Evolutionary conservation across 2,797 vertebrate species (phyloP), one percentile per base, ranked within the genome.

Genomic region (Vipera latastei): DNA sequence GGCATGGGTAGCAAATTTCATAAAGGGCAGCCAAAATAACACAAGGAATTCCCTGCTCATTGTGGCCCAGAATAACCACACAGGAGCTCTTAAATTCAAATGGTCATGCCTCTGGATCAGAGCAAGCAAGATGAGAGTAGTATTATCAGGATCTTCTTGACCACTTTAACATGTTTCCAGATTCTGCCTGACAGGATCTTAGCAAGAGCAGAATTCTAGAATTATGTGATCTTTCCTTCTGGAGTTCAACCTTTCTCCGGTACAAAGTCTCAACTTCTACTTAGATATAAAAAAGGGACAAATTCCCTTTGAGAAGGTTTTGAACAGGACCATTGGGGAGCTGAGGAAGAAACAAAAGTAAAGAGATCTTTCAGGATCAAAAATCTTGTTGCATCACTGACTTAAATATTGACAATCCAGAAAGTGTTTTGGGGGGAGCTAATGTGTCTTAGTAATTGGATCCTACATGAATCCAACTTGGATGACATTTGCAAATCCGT

Each of bases 181-280:
- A n/a, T 38, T 73, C 32, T 73, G 32, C 2, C 6, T 73, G 32
- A 73, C 1, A 3, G 16, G 20, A 73, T 3, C 1, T 38, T 20
- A 73, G 69, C n/a, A 38, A 73, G 69, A 73, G n/a, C 65, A 38
- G 13, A 73, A 38, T 7, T 73, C n/a, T 73, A 73, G 69, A 73
- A 6, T 20, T 38, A 38, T 44, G 69, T 9, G 16, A 73, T 38
- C 32, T 86, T 48, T 18, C 20, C 59, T 91, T 20, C 26, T 38
- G 7, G 51, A 61, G 0, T 0, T 85, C 63, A 73, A 87, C 0
- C 0, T 7, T 90, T 65, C 48, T 57, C 14, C 78, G 5, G 26
- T 44, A 44, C 26, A 92, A 91, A 93, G 55, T 13, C 53, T 18
- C 25, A 0, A 14, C 87, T 93, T 13, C 32, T 13, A 38, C 6